Base-by-base conservation (phyloP, 2,888 invertebrate genomes). In the Trichogramma evanescens region DNA sequence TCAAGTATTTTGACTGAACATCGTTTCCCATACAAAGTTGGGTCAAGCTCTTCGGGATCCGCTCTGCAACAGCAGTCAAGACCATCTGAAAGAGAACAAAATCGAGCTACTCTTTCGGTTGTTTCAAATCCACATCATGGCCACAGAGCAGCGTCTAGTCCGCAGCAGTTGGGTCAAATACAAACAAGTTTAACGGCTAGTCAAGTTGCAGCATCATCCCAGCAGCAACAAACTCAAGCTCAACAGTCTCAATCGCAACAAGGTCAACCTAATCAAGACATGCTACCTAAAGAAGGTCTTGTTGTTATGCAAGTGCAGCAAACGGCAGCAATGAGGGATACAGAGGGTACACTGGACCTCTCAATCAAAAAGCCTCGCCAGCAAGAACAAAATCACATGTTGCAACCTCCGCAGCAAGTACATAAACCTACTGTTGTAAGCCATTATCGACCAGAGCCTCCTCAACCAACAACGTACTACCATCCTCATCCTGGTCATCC, bases 341-440 rank as follows among this genome's bases (percentile, higher is more conserved):
- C 82, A 1, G 86, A 85, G 71, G 85, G 86, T 3, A 89, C 89
- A 0, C 79, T 91, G 0, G 90, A 91, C 72, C 79, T 91, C 65
- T 89, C 89, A 71, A 86, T 90, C 59, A 90, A 89, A 77, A 87
- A 88, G 68, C 86, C 87, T 3, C 76, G 86, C 67, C 80, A 80
- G 48, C 75, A 75, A 57, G 77, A 77, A 40, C 78, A 77, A 62
- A 78, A 76, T 65, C 77, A 76, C 62, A 66, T 72, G 58, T 62
- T 75, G 13, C 76, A 79, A 58, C 75, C 75, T 45, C 65, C 73
- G 50, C 62, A 69, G 46, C 73, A 72, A 50, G 62, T 68, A 45
- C 77, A 74, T 63, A 78, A 76, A 26, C 70, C 74, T 1, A 68
- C 72, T 2, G 69, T 73, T 1, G 70, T 71, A 3, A 67, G 68